These are phyloP conservation scores for Prionailurus viverrinus DNA, from an alignment of 2,113 vertebrate genomes.

Conservation along the genomic window DNA sequence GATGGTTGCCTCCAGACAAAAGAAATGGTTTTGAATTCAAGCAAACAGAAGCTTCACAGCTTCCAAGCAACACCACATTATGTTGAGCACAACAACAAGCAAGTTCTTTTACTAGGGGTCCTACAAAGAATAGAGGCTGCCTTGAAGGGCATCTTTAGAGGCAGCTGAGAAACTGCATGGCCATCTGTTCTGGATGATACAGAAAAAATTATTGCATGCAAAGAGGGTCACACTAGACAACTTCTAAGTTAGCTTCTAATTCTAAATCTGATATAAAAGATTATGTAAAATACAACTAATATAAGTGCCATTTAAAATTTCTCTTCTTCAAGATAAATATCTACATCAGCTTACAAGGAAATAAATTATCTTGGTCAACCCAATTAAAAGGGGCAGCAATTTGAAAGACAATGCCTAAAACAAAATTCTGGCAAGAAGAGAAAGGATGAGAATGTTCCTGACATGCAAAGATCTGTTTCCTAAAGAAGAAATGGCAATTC, in stretches of 20 bases:
- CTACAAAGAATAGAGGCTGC: neutral
- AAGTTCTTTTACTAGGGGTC: neutral
- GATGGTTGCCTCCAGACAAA: conserved; percentile 56
- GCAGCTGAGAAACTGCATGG: neutral
- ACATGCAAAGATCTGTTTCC: conserved; percentile 25
- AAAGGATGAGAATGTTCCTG: neutral
- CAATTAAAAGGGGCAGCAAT: conserved; percentile 19
- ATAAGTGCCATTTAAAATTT: conserved; percentile 5
- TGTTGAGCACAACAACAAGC: neutral
- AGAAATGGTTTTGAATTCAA: conserved; percentile 45
- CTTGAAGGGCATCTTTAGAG: conserved; percentile 4
- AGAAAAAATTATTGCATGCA: conserved; percentile 31
- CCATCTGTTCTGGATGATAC: conserved; percentile 56
- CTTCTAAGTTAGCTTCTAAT: conserved; percentile 35
- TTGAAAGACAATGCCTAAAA: conserved; percentile 52
- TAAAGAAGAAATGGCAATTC: conserved; percentile 57
- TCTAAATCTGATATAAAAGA: conserved; percentile 12
- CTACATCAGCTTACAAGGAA: neutral
- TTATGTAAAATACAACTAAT: neutral
- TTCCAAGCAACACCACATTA: neutral
- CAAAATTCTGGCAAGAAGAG: conserved; percentile 16
- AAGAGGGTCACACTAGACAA: neutral
- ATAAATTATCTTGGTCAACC: neutral
- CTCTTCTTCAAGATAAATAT: conserved; percentile 1
- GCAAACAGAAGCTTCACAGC: conserved; percentile 33